Percentiles rank a stretch among this genome's conserved stretches.
Conservation (phyloP, 2,113 vertebrate genomes). For the Orientallactaga bullata region DNA sequence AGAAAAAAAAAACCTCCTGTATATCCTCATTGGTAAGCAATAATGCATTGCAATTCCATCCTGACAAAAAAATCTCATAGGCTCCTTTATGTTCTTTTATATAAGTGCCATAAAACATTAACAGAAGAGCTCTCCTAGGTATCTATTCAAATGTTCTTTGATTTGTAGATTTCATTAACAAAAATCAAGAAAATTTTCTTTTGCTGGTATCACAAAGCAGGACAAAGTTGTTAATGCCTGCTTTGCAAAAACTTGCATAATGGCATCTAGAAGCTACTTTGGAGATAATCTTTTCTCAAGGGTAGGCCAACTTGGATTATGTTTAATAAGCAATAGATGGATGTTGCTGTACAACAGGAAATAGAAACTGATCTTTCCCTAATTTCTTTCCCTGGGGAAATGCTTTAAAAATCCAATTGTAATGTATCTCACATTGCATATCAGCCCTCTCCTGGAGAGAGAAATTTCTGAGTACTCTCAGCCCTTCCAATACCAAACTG, state of each 20-base stretch:
- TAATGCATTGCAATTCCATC: constrained; percentile 68
- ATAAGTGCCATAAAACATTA: constrained; percentile 72
- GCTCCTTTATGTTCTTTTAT: constrained; percentile 74
- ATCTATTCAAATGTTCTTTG: constrained; percentile 64
- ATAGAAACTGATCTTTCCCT: constrained; percentile 1
- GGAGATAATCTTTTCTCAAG: constrained; percentile 2
- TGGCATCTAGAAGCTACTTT: constrained; percentile 20
- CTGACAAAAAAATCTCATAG: constrained; percentile 69
- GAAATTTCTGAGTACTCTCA: not conserved
- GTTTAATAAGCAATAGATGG: constrained; percentile 45
- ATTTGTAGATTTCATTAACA: constrained; percentile 79
- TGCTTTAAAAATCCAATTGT: constrained; percentile 16
- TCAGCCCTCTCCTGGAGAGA: constrained; percentile 25
- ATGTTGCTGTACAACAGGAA: constrained; percentile 39
- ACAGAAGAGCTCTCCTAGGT: constrained; percentile 60
- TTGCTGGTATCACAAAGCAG: constrained; percentile 25
- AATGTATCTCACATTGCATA: not conserved
- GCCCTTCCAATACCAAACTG: not conserved
- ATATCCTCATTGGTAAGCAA: constrained; percentile 69
- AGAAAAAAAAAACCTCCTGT: constrained; percentile 7
- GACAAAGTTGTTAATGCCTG: constrained; percentile 26
- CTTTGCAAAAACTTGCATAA: constrained; percentile 53
- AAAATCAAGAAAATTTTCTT: constrained; percentile 65
- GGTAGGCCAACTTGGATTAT: not conserved
- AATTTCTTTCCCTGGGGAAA: not conserved